These are phyloP conservation scores for Terrapene triunguis DNA, from an alignment of 2,113 vertebrate species.

Conservation along the genomic window DNA sequence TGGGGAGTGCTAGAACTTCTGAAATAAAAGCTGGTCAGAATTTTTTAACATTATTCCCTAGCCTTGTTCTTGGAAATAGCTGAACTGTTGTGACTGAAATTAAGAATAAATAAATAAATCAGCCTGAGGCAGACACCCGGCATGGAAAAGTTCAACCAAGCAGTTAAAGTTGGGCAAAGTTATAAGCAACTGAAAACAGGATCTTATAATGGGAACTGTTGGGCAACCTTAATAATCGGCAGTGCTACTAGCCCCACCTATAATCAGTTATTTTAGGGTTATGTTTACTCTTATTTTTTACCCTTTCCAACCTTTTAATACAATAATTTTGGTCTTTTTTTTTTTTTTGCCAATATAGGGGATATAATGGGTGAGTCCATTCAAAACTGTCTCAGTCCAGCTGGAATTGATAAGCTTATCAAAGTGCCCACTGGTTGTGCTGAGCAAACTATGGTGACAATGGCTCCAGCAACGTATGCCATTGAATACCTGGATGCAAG, in stretches of 20 bases:
- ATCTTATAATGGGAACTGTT: neutral
- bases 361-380: constrained; percentile 52
- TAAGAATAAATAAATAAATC: too few species aligned
- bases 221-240: neutral
- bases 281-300: neutral
- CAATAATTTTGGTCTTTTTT: neutral
- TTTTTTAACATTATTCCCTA: too few species aligned
- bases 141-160: too few species aligned
- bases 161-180: neutral
- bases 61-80: too few species aligned
- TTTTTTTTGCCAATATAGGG: constrained; percentile 35
- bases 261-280: neutral
- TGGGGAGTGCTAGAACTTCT: too few species aligned
- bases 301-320: neutral
- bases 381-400: constrained; percentile 77
- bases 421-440: constrained; percentile 79
- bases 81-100: too few species aligned
- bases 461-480: constrained; percentile 80
- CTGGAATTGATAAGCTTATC: constrained; percentile 75
- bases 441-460: constrained; percentile 82
- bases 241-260: fast-evolving
- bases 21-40: too few species aligned
- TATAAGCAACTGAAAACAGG: neutral
- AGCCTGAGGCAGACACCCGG: too few species aligned
- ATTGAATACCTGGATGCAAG: constrained; percentile 83